These are phyloP conservation scores for Ditylenchus dipsaci DNA, from an alignment of 1,140 invertebrate species.

Conservation along the genomic window DNA sequence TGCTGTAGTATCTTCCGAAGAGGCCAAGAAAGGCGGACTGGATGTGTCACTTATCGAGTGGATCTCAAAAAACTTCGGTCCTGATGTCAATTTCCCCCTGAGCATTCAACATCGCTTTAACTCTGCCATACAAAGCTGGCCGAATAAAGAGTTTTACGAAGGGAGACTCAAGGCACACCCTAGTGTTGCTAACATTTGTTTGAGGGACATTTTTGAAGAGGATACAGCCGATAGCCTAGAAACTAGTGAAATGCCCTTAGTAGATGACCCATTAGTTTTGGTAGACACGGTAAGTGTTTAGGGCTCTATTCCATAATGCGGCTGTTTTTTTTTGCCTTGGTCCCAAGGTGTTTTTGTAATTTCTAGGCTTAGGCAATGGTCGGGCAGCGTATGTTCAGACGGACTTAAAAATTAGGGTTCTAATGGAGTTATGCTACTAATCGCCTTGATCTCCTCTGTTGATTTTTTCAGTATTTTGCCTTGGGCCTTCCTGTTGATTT, in stretches of 20 bases:
- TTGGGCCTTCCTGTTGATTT: too few species aligned
- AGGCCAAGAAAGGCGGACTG: neutral
- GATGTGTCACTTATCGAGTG: conserved; percentile 5
- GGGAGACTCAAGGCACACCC: neutral
- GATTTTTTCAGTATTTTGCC: neutral
- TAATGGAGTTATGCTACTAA: conserved; percentile 1
- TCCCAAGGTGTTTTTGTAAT: too few species aligned
- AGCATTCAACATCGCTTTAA: conserved; percentile 5
- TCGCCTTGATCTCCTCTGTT: neutral
- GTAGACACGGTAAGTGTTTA: conserved; percentile 17
- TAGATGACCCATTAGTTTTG: conserved; percentile 27
- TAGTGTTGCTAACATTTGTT: conserved; percentile 1
- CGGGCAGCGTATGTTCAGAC: too few species aligned
- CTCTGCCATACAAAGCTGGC: conserved; percentile 3
- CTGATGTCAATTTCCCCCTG: neutral
- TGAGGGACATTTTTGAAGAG: neutral
- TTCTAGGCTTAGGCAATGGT: too few species aligned
- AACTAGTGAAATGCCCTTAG: neutral
- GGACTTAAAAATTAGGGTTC: neutral
- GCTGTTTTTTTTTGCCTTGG: too few species aligned
- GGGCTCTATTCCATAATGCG: too few species aligned
- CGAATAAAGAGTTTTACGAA: conserved; percentile 4
- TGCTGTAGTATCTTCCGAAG: neutral
- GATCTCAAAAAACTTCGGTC: neutral
- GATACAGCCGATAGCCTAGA: neutral